Base-by-base conservation (phyloP, 2,797 vertebrate species). In the Neoniphon sammara region DNA sequence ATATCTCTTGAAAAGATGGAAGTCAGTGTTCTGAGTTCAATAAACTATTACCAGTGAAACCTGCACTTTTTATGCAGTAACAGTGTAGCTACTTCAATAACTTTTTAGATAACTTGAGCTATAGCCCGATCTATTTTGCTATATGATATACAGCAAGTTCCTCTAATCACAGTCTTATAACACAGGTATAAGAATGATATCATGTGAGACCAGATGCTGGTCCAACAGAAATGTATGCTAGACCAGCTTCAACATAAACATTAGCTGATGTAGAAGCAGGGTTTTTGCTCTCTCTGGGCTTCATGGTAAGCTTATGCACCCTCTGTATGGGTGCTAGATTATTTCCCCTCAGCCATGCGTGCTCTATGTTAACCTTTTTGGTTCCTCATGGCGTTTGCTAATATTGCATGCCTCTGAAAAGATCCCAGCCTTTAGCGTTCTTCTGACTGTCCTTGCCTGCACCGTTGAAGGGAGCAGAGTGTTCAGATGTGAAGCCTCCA, bases 281-380 rank as follows among this genome's bases (percentile, higher is more conserved):
- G 8, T 50, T 25, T 55, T 1, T 39, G 25, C 1, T 15, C 54
- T 47, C 60, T 70, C 20, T 57, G 44, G 20, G 17, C 69, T 39
- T 66, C n/a, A 18, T 68, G 18, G 10, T 58, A 21, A 58, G 61
- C 34, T 44, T 52, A 30, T 68, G 59, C 36, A 63, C 65, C 54
- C 59, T 71, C 55, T 73, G 50, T 68, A 67, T 54, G 47, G 55
- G 42, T 73, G 36, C 1, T 23, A 75, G 69, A 76, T 72, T 57
- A 76, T 72, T 52, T 15, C 25, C 75, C 77, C 50, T 20, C 4
- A 73, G 83, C 70, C 36, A 70, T 67, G 23, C 31, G 55, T 52
- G 75, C 78, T 71, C 78, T 84, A 47, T 77, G 65, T 74, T 81
- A 77, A 88, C 87, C 81, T 88, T 88, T 85, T 66, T 77, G 55